Base-by-base conservation (phyloP, 2,888 invertebrate genomes). In the Hydriomena furcata region DNA sequence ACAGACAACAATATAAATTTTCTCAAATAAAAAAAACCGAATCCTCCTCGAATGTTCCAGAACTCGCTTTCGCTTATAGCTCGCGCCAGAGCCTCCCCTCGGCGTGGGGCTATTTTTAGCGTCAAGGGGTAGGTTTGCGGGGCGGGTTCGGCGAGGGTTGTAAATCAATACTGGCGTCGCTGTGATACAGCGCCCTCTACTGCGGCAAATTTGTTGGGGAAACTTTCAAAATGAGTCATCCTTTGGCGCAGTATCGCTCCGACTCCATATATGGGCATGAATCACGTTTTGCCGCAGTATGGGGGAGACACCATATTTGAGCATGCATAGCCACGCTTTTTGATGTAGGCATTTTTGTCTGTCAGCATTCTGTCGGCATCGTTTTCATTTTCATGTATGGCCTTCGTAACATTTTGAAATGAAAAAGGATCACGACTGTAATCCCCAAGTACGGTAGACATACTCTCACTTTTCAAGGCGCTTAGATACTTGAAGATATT, bases 111-210 rank as follows among this genome's bases (percentile, higher is more conserved):
- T 45, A 45, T 37, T 45, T 37, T 37, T 37, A 37, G 45, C 20
- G 11, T 17, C 17, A 3, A 45, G 37, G 45, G 45, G 37, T 6
- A 45, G n/a, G 31, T 25, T 24, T 1, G 45, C 37, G 45, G 37
- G 37, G 37, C 17, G 37, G 20, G 24, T 7, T 17, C 5, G 1
- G 13, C 44, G 20, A 31, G 37, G 17, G 25, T 17, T 7, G 32
- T 6, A 25, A 38, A 46, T 46, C 46, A 46, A 46, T 46, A 46
- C 46, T 27, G 8, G 5, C 17, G 31, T 24, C 7, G 31, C n/a
- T n/a, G n/a, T n/a, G 31, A 32, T 17, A 17, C 32, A 40, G 34
- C 17, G 34, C 11, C 7, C 11, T 13, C 4, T 12, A 1, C 36
- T 17, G 24, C 12, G 24, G n/a, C 7, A 12, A 7, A 32, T n/a